Evolutionary conservation across 2,113 vertebrate genomes (phyloP), one percentile per base, ranked within the genome.

Genomic region (Rutilus rutilus): DNA sequence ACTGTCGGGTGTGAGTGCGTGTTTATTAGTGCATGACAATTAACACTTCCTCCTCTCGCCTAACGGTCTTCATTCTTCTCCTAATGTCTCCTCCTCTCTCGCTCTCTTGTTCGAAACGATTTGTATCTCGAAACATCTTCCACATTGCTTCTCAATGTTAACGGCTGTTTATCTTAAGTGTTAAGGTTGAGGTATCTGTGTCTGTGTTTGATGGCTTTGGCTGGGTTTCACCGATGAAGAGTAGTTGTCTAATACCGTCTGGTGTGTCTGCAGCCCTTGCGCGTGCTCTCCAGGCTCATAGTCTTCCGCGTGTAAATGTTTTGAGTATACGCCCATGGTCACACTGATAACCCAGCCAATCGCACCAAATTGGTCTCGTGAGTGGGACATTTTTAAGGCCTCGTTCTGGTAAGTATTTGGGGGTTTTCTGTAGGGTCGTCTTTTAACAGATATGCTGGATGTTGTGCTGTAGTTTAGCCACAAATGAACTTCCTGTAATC

Each of bases 1-100:
- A 97, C 98, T 98, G 97, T 99, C 97, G 98, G 98, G 98, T 99
- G 98, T 99, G 98, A 99, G 98, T 99, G 97, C 97, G 97, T 98
- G 98, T 98, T 98, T 94, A 97, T 97, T 97, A 97, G 97, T 99
- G 98, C 98, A 99, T 99, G 98, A 97, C 85, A 96, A 96, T 96
- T 99, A 98, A 99, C 97, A 96, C 97, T 96, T 97, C 96, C 96
- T 96, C 94, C 95, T 97, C 95, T 97, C 93, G 96, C 94, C 94
- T 95, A 95, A 96, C 93, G 95, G 95, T 88, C 84, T 87, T 83
- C 86, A 88, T 89, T 87, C 88, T 90, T 82, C 86, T 81, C 84
- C 83, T 86, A 87, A 86, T 80, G 54, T 86, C 73, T 92, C 54
- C 42, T 74, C 78, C 73, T 60, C 76, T 52, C 45, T 88, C 42